Conservation (phyloP, 2,888 invertebrate genomes). For the Acheta domesticus region DNA sequence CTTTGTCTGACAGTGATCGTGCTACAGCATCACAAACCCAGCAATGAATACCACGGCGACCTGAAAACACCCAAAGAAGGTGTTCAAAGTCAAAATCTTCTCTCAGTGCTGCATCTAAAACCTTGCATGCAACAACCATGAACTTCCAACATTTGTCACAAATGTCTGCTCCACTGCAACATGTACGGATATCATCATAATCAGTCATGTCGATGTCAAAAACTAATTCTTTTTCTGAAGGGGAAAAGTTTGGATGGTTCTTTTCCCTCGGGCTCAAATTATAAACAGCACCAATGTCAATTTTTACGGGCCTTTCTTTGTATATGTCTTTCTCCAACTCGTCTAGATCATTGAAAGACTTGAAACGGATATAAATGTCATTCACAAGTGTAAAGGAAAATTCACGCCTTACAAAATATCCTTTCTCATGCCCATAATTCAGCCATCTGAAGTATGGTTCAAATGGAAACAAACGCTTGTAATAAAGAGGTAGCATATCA, state of each 20-base stretch:
- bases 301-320: constrained; percentile 80
- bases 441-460: background rate
- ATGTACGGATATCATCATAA: constrained; percentile 93
- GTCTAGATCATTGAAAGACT: constrained; percentile 74
- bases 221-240: constrained; percentile 84
- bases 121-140: constrained; percentile 88
- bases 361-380: constrained; percentile 89
- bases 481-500: background rate
- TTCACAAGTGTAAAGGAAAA: constrained; percentile 91
- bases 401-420: constrained; percentile 72
- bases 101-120: constrained; percentile 80
- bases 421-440: constrained; percentile 45
- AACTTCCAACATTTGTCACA: constrained; percentile 96
- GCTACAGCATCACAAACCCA: constrained; percentile 94
- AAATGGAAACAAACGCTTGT: background rate
- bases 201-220: constrained; percentile 99
- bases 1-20: constrained; percentile 66
- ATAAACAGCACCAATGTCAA: constrained; percentile 95
- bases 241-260: constrained; percentile 50
- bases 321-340: constrained; percentile 80
- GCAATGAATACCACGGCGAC: constrained; percentile 96
- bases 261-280: constrained; percentile 60
- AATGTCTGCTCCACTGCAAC: constrained; percentile 86
- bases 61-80: constrained; percentile 96
- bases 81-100: constrained; percentile 96